Conservation (phyloP, 2,888 invertebrate species). For the Hirtodrosophila trivittata region DNA sequence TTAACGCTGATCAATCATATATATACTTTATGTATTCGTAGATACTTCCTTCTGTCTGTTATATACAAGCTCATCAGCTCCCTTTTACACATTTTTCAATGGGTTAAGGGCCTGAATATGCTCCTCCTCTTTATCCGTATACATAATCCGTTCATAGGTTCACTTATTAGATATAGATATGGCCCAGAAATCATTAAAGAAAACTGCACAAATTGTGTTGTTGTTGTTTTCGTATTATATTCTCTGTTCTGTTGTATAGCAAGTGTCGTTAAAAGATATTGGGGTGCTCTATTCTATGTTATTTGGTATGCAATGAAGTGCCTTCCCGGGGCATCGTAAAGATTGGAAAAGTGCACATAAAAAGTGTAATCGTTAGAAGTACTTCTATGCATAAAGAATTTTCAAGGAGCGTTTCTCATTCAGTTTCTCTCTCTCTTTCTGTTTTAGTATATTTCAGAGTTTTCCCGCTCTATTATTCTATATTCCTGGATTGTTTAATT, state of each 20-base stretch:
- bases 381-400: constrained; percentile 64
- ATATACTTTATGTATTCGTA: too few species aligned
- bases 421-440: neutral
- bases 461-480: neutral
- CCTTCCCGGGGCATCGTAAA: constrained; percentile 57
- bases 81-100: too few species aligned
- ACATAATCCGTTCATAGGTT: constrained; percentile 27
- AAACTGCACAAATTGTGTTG: constrained; percentile 57
- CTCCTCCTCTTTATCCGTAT: neutral
- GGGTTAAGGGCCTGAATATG: too few species aligned
- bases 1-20: too few species aligned
- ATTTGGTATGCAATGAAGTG: constrained; percentile 69
- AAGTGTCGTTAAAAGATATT: constrained; percentile 69
- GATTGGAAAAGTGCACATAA: constrained; percentile 66
- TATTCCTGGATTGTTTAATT: constrained; percentile 39
- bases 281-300: neutral
- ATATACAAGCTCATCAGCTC: too few species aligned
- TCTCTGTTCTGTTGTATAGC: too few species aligned
- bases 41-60: too few species aligned
- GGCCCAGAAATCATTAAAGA: constrained; percentile 66
- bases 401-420: constrained; percentile 12
- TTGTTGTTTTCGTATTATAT: constrained; percentile 14
- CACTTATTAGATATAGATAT: constrained; percentile 71
- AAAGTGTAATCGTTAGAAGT: constrained; percentile 64
- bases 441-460: too few species aligned